These are phyloP conservation scores for Dynastes grantii DNA, from an alignment of 2,888 invertebrate genomes.

Conservation along the genomic window DNA sequence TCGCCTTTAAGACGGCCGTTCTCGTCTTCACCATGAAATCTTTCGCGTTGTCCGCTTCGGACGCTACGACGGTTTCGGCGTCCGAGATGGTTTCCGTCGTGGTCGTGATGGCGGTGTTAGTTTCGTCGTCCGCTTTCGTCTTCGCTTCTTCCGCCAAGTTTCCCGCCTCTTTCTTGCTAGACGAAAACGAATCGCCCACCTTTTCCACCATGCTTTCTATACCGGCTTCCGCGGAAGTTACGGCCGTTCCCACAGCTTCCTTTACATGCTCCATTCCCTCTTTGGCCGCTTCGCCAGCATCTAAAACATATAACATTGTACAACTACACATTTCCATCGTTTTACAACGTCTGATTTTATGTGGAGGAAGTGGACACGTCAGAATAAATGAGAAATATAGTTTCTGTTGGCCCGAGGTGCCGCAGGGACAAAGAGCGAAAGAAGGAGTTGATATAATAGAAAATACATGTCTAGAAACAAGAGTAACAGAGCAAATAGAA, in stretches of 20 bases:
- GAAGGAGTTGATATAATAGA: too few relatives aligned
- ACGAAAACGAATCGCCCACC: constrained; percentile 64
- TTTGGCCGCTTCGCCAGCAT: constrained; percentile 64
- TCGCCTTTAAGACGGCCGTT: constrained; percentile 46
- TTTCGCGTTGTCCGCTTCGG: constrained; percentile 60
- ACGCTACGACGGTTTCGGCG: constrained; percentile 64
- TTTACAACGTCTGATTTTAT: too few relatives aligned
- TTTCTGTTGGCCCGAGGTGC: too few relatives aligned
- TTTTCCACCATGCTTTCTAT: constrained; percentile 65
- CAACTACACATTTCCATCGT: too few relatives aligned
- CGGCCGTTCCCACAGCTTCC: constrained; percentile 64
- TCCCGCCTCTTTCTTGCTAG: constrained; percentile 61
- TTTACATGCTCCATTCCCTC: constrained; percentile 66
- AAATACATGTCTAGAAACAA: too few relatives aligned
- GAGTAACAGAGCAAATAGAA: too few relatives aligned
- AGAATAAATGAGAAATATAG: too few relatives aligned
- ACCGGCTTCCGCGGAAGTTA: constrained; percentile 65
- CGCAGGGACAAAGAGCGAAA: too few relatives aligned
- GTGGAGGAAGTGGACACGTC: too few relatives aligned
- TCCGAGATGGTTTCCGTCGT: constrained; percentile 65
- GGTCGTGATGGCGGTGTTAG: neutral
- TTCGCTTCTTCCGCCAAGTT: constrained; percentile 61
- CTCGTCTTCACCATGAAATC: constrained; percentile 33
- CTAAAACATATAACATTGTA: constrained; percentile 54
- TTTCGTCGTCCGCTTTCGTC: constrained; percentile 30